phyloP scores from a whole-genome alignment of 2,888 invertebrate species.

The Spialia ferax region DNA sequence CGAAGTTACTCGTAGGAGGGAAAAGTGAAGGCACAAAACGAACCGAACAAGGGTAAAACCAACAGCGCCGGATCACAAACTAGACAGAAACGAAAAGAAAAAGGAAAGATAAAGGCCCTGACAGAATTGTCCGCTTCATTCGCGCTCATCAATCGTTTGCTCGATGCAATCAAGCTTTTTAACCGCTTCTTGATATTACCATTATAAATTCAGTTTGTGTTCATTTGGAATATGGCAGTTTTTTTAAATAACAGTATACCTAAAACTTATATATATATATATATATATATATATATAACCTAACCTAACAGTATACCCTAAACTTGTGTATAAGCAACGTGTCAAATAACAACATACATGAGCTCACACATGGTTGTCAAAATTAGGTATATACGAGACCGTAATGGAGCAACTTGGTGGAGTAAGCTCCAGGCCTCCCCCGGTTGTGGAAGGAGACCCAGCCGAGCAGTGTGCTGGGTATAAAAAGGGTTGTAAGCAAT shows the following conservation, averaged over 20 bases:
- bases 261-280: too few species aligned
- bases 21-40: conserved; percentile 29
- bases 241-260: background rate
- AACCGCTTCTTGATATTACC: background rate
- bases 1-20: conserved; percentile 21
- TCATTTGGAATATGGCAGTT: background rate
- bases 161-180: conserved; percentile 9
- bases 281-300: too few species aligned
- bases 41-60: conserved; percentile 25
- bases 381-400: too few species aligned
- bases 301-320: too few species aligned
- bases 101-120: conserved; percentile 26
- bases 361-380: too few species aligned
- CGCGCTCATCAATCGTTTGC: conserved; percentile 32
- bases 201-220: background rate
- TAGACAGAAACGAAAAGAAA: conserved; percentile 37
- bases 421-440: too few species aligned
- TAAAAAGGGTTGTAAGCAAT: too few species aligned
- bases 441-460: too few species aligned
- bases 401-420: too few species aligned
- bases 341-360: too few species aligned
- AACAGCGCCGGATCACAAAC: conserved; percentile 35
- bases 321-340: too few species aligned
- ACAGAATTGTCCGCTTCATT: conserved; percentile 29
- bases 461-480: too few species aligned